Percentiles rank a stretch among this genome's conserved stretches.
These are phyloP conservation scores for Oikopleura vanhoeffeni DNA, from an alignment of 23 tunicate genomes.

Conservation along the genomic window DNA sequence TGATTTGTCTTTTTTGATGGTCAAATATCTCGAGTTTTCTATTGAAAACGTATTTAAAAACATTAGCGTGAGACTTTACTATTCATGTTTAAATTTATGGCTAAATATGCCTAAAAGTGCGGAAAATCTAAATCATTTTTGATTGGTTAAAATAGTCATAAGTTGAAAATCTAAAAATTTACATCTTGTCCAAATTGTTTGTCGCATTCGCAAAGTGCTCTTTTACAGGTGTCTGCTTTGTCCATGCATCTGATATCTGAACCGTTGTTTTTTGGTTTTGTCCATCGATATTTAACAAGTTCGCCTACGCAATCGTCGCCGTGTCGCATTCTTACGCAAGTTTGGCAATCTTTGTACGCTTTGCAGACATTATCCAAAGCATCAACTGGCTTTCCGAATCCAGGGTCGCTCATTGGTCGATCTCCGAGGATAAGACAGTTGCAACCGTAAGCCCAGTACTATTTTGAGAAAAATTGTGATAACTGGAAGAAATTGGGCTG, in stretches of 20 bases:
- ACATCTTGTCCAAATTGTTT: background rate
- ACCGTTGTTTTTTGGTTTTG: background rate
- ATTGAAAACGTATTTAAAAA: too few species aligned
- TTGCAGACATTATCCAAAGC: background rate
- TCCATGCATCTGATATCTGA: background rate
- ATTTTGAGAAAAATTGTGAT: too few species aligned
- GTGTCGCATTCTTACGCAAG: background rate
- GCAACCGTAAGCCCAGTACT: constrained; percentile 10
- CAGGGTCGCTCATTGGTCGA: background rate
- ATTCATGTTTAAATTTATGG: too few species aligned
- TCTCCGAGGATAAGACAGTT: background rate
- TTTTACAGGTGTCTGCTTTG: background rate
- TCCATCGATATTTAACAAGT: background rate
- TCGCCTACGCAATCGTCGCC: background rate
- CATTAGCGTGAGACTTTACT: too few species aligned
- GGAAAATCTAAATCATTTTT: too few species aligned
- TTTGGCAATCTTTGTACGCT: background rate
- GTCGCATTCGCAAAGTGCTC: constrained; percentile 8
- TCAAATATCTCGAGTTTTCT: too few species aligned
- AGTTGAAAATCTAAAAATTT: too few species aligned
- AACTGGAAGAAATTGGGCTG: too few species aligned
- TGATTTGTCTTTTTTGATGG: too few species aligned
- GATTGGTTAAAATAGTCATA: too few species aligned
- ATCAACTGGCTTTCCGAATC: background rate
- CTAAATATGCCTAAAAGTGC: too few species aligned